phyloP scores from a whole-genome alignment of 2,113 vertebrate genomes.

The Stigmatopora nigra region DNA sequence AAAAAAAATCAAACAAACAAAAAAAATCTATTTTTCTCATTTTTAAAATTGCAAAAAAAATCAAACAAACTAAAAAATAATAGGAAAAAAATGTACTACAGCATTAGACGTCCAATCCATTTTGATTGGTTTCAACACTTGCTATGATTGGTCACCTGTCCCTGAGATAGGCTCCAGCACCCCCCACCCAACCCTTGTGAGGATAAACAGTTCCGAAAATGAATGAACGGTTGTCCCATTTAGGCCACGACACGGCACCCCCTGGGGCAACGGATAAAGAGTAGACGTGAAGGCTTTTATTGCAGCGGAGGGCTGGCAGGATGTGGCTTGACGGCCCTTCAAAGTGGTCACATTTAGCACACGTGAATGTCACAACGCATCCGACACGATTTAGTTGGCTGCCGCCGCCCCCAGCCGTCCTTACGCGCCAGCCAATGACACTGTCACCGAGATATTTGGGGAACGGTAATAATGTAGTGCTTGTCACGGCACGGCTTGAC shows the following conservation, averaged over 20 bases:
- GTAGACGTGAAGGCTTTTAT: slow-evolving; percentile 5
- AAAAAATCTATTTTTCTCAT: too few species aligned
- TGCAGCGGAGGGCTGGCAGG: background rate
- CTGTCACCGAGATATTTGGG: background rate
- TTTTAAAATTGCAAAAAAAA: too few species aligned
- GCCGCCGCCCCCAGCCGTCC: background rate
- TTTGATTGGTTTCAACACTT: too few species aligned
- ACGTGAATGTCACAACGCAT: slow-evolving; percentile 12
- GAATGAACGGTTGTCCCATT: background rate
- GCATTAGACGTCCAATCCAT: too few species aligned
- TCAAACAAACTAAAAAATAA: too few species aligned
- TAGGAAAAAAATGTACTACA: too few species aligned
- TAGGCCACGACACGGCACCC: background rate
- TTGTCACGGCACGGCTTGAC: background rate
- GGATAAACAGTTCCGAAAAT: too few species aligned
- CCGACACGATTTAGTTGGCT: background rate
- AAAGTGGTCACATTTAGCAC: slow-evolving; percentile 15
- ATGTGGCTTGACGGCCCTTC: slow-evolving; percentile 6
- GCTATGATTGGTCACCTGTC: too few species aligned
- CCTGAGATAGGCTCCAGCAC: too few species aligned
- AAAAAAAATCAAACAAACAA: too few species aligned
- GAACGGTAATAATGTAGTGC: background rate
- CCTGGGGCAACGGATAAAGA: background rate
- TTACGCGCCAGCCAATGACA: background rate
- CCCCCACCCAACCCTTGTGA: too few species aligned